Base-by-base conservation (phyloP, 2,888 invertebrate genomes). In the Leptopilina syphax region DNA sequence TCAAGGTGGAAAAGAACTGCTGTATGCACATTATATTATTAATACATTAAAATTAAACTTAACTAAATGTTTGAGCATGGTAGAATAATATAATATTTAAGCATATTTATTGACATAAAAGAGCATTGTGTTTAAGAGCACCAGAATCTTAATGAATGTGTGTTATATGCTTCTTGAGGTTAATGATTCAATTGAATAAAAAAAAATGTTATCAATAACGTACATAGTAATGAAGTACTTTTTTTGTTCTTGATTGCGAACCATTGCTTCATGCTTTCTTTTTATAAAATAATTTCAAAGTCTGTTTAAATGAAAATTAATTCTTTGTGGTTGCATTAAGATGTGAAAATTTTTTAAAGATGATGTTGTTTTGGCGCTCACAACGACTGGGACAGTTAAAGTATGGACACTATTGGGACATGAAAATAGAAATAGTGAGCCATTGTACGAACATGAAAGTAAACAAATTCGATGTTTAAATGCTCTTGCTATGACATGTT, bases 371-470 rank as follows among this genome's bases (percentile, higher is more conserved):
- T 93, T 99, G 85, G 99, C 98, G 1, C 95, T 99, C 77, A 98
- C 98, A 6, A 98, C 98, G 44, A 98, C 98, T 12, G 99, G 99
- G 0, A 97, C 97, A 78, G 98, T 99, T 0, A 99, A 99, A 93
- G 98, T 99, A 0, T 99, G 99, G 99, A 98, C 98, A 0, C 94
- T 99, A 4, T 93, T 96, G 57, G 98, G 97, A 3, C 96, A 96
- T 85, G 98, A 98, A 90, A 96, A 96, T 88, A 97, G 97, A 86
- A 96, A 96, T 87, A 95, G 96, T 0, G 97, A 97, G 87, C 97
- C 97, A 0, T 95, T 98, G 65, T 98, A 97, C 91, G 99, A 99
- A 92, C 96, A 99, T 91, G 99, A 99, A 91, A 98, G 98, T 73
- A 99, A 99, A 91, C 98, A 98, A 87, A 97, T 99, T 76, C 95